Conservation (phyloP, 2,888 invertebrate genomes). For the Oscheius sp. region DNA sequence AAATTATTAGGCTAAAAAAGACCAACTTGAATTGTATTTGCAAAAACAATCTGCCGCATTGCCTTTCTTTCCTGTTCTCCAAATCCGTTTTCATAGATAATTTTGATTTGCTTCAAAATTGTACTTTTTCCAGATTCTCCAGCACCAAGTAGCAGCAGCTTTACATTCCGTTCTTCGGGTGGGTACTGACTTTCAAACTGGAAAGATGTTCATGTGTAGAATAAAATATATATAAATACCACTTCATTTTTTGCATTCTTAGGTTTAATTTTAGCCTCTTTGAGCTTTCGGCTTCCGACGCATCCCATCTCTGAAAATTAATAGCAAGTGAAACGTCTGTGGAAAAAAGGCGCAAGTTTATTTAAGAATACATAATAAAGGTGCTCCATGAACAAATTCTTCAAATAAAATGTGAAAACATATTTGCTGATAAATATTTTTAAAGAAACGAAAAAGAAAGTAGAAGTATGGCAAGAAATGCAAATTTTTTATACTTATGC, state of each 20-base stretch:
- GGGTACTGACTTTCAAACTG: background rate
- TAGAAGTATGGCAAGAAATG: too few species aligned
- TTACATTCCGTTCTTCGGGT: slow-evolving; percentile 7
- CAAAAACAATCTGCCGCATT: slow-evolving; percentile 33
- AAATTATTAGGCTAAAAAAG: background rate
- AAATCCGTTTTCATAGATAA: slow-evolving; percentile 40
- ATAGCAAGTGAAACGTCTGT: too few species aligned
- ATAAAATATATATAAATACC: background rate
- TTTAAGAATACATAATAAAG: too few species aligned
- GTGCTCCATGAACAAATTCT: too few species aligned
- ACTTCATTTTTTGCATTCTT: background rate
- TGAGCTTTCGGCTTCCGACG: background rate
- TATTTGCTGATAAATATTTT: too few species aligned
- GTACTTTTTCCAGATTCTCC: slow-evolving; percentile 43
- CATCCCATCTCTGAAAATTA: slow-evolving; percentile 18
- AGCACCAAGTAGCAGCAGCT: slow-evolving; percentile 36
- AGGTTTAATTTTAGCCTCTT: background rate
- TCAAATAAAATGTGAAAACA: too few species aligned
- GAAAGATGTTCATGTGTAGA: background rate
- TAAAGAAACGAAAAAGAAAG: too few species aligned
- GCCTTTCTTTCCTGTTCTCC: slow-evolving; percentile 32
- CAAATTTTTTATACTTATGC: too few species aligned
- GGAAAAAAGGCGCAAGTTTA: too few species aligned
- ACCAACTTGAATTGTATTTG: slow-evolving; percentile 34
- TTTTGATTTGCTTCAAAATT: slow-evolving; percentile 30